These are phyloP conservation scores for Chromoteleia sp. DNA, from an alignment of 2,888 invertebrate species.

Conservation along the genomic window DNA sequence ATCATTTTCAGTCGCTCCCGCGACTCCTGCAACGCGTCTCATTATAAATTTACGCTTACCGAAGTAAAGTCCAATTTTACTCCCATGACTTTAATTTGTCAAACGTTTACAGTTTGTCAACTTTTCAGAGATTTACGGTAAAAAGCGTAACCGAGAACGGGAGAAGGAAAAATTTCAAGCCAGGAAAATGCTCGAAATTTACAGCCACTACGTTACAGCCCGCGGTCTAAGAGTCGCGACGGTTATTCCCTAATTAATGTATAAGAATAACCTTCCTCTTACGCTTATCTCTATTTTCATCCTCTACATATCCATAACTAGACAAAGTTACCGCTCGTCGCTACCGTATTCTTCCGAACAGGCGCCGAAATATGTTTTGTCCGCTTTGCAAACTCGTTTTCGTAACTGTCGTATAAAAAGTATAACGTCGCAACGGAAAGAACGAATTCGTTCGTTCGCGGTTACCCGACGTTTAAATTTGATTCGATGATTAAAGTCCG, in stretches of 20 bases:
- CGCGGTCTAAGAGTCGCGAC: constrained; percentile 32
- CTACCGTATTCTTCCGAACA: constrained; percentile 26
- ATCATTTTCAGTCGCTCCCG: too few species aligned
- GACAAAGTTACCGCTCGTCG: constrained; percentile 47
- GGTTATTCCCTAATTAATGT: constrained; percentile 63
- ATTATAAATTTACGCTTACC: neutral
- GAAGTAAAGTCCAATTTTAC: neutral
- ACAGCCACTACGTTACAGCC: constrained; percentile 46
- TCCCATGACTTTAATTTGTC: neutral
- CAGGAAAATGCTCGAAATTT: constrained; percentile 37
- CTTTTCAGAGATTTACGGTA: constrained; percentile 17
- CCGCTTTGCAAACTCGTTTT: constrained; percentile 36
- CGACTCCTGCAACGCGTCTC: neutral
- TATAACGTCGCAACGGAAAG: constrained; percentile 2
- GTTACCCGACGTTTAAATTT: neutral
- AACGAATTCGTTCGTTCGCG: constrained; percentile 10
- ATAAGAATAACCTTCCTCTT: constrained; percentile 56
- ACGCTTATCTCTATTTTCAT: constrained; percentile 47
- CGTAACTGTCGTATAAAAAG: constrained; percentile 11
- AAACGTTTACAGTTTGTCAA: constrained; percentile 28
- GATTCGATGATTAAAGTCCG: neutral
- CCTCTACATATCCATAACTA: too few species aligned
- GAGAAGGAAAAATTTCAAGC: constrained; percentile 30
- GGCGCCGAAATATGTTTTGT: neutral
- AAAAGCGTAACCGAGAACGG: constrained; percentile 18